These are phyloP conservation scores for Magallana ariakensis DNA, from an alignment of 1,140 invertebrate genomes.

Conservation along the genomic window DNA sequence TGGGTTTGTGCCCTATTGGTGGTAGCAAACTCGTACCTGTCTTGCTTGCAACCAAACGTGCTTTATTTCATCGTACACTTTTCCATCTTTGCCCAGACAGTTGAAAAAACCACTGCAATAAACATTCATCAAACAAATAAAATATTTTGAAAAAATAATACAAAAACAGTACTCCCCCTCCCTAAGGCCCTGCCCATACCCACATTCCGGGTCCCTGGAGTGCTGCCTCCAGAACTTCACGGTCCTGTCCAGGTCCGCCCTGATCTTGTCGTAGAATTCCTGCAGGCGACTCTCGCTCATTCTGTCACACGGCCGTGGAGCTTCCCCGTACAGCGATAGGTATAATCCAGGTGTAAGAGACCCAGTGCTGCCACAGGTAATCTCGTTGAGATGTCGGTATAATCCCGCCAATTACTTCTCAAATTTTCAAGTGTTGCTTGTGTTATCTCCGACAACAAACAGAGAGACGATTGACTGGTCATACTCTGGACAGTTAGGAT, in stretches of 20 bases:
- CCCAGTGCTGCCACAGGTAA: too few species aligned
- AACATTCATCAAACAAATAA: not conserved
- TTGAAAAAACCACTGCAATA: slow-evolving; percentile 70
- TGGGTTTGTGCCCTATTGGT: too few species aligned
- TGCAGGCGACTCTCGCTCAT: slow-evolving; percentile 28
- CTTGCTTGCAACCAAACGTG: slow-evolving; percentile 71
- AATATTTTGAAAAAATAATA: not conserved
- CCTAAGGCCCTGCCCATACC: slow-evolving; percentile 54
- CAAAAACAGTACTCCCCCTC: too few species aligned
- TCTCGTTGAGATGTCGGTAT: too few species aligned
- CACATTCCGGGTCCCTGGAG: slow-evolving; percentile 68
- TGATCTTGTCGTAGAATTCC: slow-evolving; percentile 62
- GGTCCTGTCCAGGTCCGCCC: slow-evolving; percentile 63
- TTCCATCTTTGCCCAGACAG: slow-evolving; percentile 69
- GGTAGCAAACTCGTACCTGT: slow-evolving; percentile 62
- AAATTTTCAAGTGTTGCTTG: too few species aligned
- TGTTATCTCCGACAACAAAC: too few species aligned
- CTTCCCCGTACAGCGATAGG: too few species aligned
- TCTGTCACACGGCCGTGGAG: too few species aligned
- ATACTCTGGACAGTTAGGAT: too few species aligned
- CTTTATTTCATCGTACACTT: slow-evolving; percentile 72
- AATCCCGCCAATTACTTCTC: too few species aligned
- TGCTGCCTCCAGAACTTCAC: slow-evolving; percentile 70
- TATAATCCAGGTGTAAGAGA: too few species aligned
- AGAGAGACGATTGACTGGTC: too few species aligned